phyloP scores from a whole-genome alignment of 2,113 vertebrate genomes.

The Sakesphorus luctuosus region DNA sequence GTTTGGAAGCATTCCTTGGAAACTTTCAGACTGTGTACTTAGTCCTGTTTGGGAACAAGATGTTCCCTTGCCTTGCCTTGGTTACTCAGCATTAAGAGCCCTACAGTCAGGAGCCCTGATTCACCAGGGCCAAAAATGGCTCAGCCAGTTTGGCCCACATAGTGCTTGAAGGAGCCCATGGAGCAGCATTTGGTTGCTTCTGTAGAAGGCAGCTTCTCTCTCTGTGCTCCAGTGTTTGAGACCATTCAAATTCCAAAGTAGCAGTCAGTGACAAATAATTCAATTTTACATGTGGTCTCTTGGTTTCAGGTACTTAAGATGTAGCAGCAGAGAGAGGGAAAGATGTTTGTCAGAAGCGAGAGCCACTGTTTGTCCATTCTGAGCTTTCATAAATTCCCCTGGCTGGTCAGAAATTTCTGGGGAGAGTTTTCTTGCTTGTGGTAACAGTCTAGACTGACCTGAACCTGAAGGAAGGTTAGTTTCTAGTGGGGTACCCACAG shows the following conservation, averaged over 20 bases:
- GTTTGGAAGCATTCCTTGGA: background rate
- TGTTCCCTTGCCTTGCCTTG: background rate
- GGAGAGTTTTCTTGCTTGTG: background rate
- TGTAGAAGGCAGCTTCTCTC: background rate
- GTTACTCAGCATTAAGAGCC: background rate
- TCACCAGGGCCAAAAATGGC: background rate
- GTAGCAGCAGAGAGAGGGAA: background rate
- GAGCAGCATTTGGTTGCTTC: background rate
- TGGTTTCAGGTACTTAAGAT: background rate
- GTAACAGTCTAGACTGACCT: background rate
- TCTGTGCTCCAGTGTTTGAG: background rate
- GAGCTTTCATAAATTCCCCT: background rate
- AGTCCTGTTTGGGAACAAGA: background rate
- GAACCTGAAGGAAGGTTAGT: background rate
- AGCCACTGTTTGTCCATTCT: background rate
- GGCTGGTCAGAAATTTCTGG: background rate
- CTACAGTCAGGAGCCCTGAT: background rate
- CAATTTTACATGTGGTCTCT: background rate
- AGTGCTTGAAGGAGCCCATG: background rate
- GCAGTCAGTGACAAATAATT: background rate
- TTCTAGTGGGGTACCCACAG: background rate
- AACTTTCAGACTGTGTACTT: background rate
- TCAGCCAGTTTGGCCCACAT: background rate
- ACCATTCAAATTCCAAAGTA: background rate
- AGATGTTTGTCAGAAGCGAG: background rate